Percentiles rank a stretch among this genome's conserved stretches.
Conservation (phyloP, 2,888 invertebrate genomes). For the Metacarcinus magister region DNA sequence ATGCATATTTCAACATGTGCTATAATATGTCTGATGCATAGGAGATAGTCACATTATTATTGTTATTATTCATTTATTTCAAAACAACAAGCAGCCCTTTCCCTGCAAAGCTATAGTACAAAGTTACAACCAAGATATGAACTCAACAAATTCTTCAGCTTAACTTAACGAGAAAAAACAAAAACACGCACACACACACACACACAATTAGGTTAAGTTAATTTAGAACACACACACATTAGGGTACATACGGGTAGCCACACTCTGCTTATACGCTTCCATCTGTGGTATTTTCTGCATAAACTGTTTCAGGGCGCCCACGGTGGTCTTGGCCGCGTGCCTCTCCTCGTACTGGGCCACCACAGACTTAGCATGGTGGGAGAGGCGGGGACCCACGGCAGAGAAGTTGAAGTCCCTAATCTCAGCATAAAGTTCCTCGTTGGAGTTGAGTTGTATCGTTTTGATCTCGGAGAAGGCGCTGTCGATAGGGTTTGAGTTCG, state of each 20-base stretch:
- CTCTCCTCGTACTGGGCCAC: slow-evolving; percentile 92
- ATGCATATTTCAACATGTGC: background rate
- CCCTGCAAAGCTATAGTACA: background rate
- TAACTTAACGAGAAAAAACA: no score
- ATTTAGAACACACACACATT: background rate
- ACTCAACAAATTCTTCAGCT: no score
- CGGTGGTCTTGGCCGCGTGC: slow-evolving; percentile 91
- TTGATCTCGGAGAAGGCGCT: slow-evolving; percentile 88
- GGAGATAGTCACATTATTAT: background rate
- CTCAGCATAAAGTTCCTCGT: slow-evolving; percentile 94
- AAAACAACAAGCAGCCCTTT: background rate
- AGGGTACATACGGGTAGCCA: slow-evolving; percentile 88
- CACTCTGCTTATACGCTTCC: slow-evolving; percentile 92
- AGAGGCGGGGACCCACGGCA: slow-evolving; percentile 93
- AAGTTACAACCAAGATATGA: background rate
- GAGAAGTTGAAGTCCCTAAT: slow-evolving; percentile 97
- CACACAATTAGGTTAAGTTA: background rate
- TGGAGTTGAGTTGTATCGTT: slow-evolving; percentile 93
- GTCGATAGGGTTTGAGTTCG: slow-evolving; percentile 83
- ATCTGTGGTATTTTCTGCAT: slow-evolving; percentile 95
- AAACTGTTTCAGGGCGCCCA: slow-evolving; percentile 97
- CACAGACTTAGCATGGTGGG: slow-evolving; percentile 93
- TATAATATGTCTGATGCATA: background rate
- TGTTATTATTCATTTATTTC: background rate
- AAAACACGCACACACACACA: slow-evolving; percentile 10